phyloP scores from a whole-genome alignment of 2,888 invertebrate genomes.

The Rhagonycha fulva region DNA sequence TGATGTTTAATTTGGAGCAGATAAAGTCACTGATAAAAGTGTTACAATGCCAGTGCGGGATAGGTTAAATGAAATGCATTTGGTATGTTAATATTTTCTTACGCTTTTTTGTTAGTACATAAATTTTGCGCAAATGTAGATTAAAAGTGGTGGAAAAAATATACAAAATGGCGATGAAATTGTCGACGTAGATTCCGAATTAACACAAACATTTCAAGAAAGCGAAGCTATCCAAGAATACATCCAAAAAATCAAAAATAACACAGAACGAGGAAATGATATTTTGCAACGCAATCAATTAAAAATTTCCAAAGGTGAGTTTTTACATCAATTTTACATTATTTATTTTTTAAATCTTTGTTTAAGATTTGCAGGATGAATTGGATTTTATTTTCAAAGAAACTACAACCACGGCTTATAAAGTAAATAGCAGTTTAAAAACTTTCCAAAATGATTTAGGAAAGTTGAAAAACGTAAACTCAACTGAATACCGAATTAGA shows the following conservation, averaged over 20 bases:
- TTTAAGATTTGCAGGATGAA: conserved; percentile 64
- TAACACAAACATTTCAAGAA: conserved; percentile 40
- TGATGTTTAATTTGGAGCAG: neutral
- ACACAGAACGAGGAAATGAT: conserved; percentile 52
- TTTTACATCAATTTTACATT: neutral
- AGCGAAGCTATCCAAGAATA: conserved; percentile 55
- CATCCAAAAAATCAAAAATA: conserved; percentile 58
- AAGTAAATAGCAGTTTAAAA: conserved; percentile 61
- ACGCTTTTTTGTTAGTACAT: neutral
- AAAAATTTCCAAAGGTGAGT: conserved; percentile 25
- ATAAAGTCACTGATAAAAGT: neutral
- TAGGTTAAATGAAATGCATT: conserved; percentile 26
- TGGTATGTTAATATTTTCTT: conserved; percentile 6
- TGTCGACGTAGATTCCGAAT: conserved; percentile 12
- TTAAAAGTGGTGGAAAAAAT: conserved; percentile 11
- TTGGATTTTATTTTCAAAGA: conserved; percentile 62
- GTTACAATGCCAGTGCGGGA: conserved; percentile 12
- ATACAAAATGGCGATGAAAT: neutral
- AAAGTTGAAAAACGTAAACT: conserved; percentile 32
- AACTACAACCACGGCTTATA: conserved; percentile 59
- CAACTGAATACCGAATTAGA: conserved; percentile 53
- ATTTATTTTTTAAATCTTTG: neutral
- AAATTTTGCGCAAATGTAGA: neutral
- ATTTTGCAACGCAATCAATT: conserved; percentile 20
- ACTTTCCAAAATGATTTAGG: conserved; percentile 53